Conservation (phyloP, 37 sponge, comb jelly and placozoan species). For the Geodia barretti region DNA sequence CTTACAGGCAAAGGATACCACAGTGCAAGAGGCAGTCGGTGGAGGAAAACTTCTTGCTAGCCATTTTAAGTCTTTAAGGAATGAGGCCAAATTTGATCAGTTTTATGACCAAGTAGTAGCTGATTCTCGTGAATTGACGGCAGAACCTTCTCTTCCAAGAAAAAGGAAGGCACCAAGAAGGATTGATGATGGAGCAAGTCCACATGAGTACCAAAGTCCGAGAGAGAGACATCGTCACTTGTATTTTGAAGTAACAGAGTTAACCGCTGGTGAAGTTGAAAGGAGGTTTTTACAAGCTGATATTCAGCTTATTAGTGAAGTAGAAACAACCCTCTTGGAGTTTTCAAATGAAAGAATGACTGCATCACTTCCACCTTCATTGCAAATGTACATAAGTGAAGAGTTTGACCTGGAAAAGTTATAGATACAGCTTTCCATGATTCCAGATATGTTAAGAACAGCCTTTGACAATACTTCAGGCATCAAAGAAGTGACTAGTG, state of each 20-base stretch:
- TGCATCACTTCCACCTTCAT: background rate
- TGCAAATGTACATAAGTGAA: background rate
- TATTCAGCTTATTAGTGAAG: too few species aligned
- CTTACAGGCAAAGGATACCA: slow-evolving; percentile 31
- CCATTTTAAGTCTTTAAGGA: slow-evolving; percentile 20
- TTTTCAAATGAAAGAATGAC: background rate
- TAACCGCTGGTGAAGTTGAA: background rate
- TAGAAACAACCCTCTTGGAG: background rate
- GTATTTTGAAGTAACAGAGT: slow-evolving; percentile 20
- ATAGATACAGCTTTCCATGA: background rate
- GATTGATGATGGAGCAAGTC: slow-evolving; percentile 17
- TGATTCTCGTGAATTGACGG: slow-evolving; percentile 9
- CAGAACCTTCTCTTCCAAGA: slow-evolving; percentile 10
- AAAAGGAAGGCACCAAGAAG: slow-evolving; percentile 21
- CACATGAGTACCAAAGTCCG: slow-evolving; percentile 20
- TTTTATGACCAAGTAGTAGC: slow-evolving; percentile 13
- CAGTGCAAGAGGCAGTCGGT: slow-evolving; percentile 32
- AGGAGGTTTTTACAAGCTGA: background rate
- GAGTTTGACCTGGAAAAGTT: background rate
- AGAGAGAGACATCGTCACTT: slow-evolving; percentile 31
- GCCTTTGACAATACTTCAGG: background rate
- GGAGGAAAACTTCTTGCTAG: slow-evolving; percentile 2
- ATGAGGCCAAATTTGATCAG: slow-evolving; percentile 15
- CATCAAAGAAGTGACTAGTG: slow-evolving; percentile 10
- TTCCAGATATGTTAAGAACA: background rate